These are phyloP conservation scores for Drosophila acutilabella DNA, from an alignment of 2,888 invertebrate genomes.

Conservation along the genomic window DNA sequence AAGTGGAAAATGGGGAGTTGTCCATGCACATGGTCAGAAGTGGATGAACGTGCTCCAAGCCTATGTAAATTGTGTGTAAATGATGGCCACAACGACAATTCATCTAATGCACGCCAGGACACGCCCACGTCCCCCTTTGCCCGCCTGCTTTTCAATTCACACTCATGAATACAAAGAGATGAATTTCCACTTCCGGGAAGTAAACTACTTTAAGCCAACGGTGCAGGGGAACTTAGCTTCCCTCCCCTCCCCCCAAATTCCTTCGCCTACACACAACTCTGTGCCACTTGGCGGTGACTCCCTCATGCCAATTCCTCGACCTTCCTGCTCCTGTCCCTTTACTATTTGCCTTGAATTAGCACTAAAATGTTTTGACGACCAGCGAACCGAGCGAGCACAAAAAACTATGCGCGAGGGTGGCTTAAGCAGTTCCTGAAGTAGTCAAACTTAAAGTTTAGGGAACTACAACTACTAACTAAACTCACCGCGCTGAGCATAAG, in stretches of 20 bases:
- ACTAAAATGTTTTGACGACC: conserved; percentile 64
- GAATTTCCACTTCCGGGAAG: conserved; percentile 26
- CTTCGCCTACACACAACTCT: conserved; percentile 12
- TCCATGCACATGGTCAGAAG: conserved; percentile 27
- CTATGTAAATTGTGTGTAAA: conserved; percentile 70
- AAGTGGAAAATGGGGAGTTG: not conserved
- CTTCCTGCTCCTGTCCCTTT: not conserved
- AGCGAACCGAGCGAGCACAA: conserved; percentile 18
- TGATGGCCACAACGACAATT: conserved; percentile 67
- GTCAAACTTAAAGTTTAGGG: no score
- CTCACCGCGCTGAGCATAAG: not conserved
- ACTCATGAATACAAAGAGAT: conserved; percentile 34
- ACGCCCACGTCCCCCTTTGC: not conserved
- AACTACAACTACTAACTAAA: no score
- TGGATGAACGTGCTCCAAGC: conserved; percentile 62
- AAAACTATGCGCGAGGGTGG: conserved; percentile 39
- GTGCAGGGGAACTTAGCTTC: not conserved
- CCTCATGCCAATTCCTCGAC: not conserved
- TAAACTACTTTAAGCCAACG: conserved; percentile 9
- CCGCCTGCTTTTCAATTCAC: conserved; percentile 4
- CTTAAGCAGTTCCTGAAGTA: not conserved
- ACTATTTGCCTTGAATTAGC: conserved; percentile 55
- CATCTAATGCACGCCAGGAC: conserved; percentile 59
- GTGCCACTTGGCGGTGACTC: conserved; percentile 21
- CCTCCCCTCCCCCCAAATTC: not conserved